These are phyloP conservation scores for Girardia tigrina DNA, from an alignment of 2,888 invertebrate species.

Conservation along the genomic window DNA sequence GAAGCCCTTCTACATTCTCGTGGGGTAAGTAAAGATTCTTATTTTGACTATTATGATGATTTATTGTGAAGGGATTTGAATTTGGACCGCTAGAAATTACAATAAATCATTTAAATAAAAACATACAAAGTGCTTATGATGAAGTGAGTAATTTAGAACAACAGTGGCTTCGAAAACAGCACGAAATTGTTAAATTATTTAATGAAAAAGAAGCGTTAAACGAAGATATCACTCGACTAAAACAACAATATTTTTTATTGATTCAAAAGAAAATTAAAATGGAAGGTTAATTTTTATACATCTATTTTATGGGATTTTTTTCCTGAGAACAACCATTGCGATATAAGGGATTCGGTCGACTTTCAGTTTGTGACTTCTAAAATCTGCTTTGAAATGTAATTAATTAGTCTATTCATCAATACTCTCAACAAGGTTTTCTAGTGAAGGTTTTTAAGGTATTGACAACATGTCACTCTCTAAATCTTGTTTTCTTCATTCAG, in stretches of 20 bases:
- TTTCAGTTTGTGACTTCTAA: too few species aligned
- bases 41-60: background rate
- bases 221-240: slow-evolving; percentile 43
- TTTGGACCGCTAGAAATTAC: slow-evolving; percentile 49
- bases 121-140: slow-evolving; percentile 44
- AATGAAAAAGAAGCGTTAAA: slow-evolving; percentile 45
- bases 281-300: slow-evolving; percentile 43
- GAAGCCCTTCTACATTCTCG: slow-evolving; percentile 46
- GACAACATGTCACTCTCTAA: too few species aligned
- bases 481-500: too few species aligned
- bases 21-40: slow-evolving; percentile 41
- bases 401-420: too few species aligned
- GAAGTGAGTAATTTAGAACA: slow-evolving; percentile 49
- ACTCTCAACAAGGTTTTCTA: too few species aligned
- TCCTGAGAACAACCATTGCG: too few species aligned
- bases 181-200: slow-evolving; percentile 46
- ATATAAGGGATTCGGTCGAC: too few species aligned
- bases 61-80: slow-evolving; percentile 46
- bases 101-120: slow-evolving; percentile 48
- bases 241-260: slow-evolving; percentile 48
- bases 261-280: slow-evolving; percentile 49
- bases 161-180: slow-evolving; percentile 50
- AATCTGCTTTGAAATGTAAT: too few species aligned
- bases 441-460: too few species aligned
- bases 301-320: too few species aligned